A percentile compares a stretch with the other conserved stretches of the same genome.
Conservation (phyloP, 2,888 invertebrate genomes). For the Acrobasis repandana region DNA sequence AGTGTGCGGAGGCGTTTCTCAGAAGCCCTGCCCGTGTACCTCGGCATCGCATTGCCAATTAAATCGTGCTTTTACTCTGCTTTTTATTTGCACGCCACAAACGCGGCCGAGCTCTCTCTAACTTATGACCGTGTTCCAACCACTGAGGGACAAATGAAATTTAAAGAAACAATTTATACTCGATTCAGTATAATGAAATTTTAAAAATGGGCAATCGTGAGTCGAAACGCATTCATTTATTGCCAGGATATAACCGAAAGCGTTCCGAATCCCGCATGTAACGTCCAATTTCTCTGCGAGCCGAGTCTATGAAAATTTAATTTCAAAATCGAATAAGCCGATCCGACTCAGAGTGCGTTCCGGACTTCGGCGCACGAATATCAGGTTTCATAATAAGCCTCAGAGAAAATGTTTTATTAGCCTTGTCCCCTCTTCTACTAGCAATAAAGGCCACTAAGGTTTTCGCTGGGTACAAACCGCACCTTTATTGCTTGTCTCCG, state of each 20-base stretch:
- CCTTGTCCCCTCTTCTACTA: slow-evolving; percentile 47
- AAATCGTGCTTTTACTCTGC: slow-evolving; percentile 49
- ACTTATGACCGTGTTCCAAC: slow-evolving; percentile 37
- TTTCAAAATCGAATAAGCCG: slow-evolving; percentile 52
- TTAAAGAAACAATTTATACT: slow-evolving; percentile 20
- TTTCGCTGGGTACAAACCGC: slow-evolving; percentile 46
- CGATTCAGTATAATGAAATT: neutral
- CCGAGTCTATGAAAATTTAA: slow-evolving; percentile 50
- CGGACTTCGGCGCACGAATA: slow-evolving; percentile 48
- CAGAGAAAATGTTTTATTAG: slow-evolving; percentile 56
- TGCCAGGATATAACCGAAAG: slow-evolving; percentile 44
- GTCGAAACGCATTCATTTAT: slow-evolving; percentile 34
- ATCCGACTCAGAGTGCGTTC: slow-evolving; percentile 43
- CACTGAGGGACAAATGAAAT: slow-evolving; percentile 35
- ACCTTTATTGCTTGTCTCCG: slow-evolving; percentile 51
- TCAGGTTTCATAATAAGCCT: slow-evolving; percentile 56
- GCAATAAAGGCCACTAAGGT: slow-evolving; percentile 51
- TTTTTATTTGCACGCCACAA: slow-evolving; percentile 55
- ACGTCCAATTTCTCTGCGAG: slow-evolving; percentile 31
- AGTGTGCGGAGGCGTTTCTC: slow-evolving; percentile 44
- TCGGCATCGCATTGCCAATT: slow-evolving; percentile 57
- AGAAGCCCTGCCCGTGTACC: slow-evolving; percentile 50
- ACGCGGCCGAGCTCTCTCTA: slow-evolving; percentile 41
- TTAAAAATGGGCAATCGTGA: slow-evolving; percentile 21
- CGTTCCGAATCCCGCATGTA: slow-evolving; percentile 41